Conservation (phyloP, 2,888 invertebrate species). For the Morpho helenor region DNA sequence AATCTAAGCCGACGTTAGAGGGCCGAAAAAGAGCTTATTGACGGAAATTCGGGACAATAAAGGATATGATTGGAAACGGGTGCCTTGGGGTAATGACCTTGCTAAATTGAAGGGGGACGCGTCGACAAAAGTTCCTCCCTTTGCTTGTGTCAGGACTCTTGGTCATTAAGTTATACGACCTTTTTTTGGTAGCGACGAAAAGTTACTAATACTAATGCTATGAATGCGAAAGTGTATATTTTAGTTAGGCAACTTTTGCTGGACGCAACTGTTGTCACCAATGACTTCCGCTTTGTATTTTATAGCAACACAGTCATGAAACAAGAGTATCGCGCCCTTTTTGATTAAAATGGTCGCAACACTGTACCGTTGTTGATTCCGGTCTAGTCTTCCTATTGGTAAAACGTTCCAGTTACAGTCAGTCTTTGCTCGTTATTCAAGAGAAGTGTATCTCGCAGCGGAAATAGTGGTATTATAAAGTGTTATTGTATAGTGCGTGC, state of each 20-base stretch:
- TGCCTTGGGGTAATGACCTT: slow-evolving; percentile 25
- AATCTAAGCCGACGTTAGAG: neutral
- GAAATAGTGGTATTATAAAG: too few species aligned
- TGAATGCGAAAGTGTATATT: neutral
- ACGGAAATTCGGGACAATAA: slow-evolving; percentile 21
- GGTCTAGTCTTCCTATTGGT: too few species aligned
- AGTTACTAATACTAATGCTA: neutral
- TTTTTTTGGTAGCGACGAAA: slow-evolving; percentile 4
- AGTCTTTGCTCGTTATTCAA: too few species aligned
- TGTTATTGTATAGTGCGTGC: too few species aligned
- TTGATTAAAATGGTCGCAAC: too few species aligned
- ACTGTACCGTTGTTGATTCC: too few species aligned
- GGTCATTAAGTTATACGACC: slow-evolving; percentile 10
- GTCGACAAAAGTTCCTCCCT: slow-evolving; percentile 13
- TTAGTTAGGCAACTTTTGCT: neutral
- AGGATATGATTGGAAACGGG: slow-evolving; percentile 24
- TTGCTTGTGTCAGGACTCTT: slow-evolving; percentile 7
- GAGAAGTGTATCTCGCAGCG: too few species aligned
- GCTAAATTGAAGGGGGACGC: slow-evolving; percentile 23
- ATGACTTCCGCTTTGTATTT: too few species aligned
- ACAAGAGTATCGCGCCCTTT: too few species aligned
- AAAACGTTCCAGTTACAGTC: too few species aligned
- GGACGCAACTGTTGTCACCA: too few species aligned
- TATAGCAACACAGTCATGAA: too few species aligned
- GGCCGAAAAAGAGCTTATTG: slow-evolving; percentile 14